Base-by-base conservation (phyloP, 1,140 invertebrate species). In the Conopomorpha cramerella region DNA sequence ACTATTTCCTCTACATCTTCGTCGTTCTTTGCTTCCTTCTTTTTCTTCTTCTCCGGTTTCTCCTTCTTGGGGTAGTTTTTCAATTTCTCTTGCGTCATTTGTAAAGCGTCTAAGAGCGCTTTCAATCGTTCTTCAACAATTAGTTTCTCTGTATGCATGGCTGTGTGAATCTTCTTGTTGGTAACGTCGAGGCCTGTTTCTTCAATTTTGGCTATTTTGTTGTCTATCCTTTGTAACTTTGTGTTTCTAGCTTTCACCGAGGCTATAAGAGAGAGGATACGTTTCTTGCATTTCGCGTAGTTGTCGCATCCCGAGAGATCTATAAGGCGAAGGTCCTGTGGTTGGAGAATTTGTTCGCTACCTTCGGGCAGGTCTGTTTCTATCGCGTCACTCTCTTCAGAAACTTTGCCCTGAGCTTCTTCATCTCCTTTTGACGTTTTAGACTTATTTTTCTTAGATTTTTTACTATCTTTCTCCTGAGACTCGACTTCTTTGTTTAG, bases 161-260 rank as follows among this genome's bases (percentile, higher is more conserved):
- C 58, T 28, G 61, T 67, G 25, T 68, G 66, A 25, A 38, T 58
- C 17, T 56, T 56, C 36, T 70, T 71, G 12, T 64, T 74, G 30
- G 46, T 53, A 0, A 50, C 27, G 14, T 39, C 44, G 3, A 66
- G 38, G 13, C 73, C 56, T 41, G 55, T 58, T 40, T 55, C 29
- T 52, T 73, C 50, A 42, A 71, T 37, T 3, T 33, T 40, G 6
- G 30, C 16, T 32, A 64, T 59, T 39, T 68, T 72, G 14, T 51
- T 45, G 2, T 64, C 49, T 34, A 68, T 45, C 4, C 23, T 48
- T 3, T 56, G 38, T 16, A 61, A 41, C 1, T 54, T 42, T 34
- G 38, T 51, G 1, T 30, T 34, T 47, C 51, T 62, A 3, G 38
- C 50, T 23, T 61, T 46, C 7, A 71, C 43, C 0, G 47, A 32